Conservation (phyloP, 2,888 invertebrate genomes). For the Agonopterix arenella region DNA sequence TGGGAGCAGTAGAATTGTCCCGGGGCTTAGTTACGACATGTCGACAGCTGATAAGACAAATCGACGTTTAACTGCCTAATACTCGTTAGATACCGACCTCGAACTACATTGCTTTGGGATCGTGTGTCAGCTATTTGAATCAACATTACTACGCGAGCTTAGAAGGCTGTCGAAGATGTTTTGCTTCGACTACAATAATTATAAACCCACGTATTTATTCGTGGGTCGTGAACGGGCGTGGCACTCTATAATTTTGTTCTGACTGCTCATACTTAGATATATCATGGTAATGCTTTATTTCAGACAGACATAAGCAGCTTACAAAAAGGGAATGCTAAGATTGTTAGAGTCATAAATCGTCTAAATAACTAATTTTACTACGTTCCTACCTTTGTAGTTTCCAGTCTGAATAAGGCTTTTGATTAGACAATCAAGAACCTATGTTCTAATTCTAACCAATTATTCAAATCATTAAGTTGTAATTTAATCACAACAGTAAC, state of each 20-base stretch:
- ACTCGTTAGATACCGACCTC: constrained; percentile 35
- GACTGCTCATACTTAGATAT: background rate
- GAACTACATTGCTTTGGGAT: constrained; percentile 41
- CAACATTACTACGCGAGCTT: constrained; percentile 14
- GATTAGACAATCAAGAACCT: too few relatives aligned
- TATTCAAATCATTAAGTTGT: too few relatives aligned
- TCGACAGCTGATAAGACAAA: constrained; percentile 30
- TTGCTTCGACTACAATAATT: constrained; percentile 12
- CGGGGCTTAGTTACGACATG: constrained; percentile 41
- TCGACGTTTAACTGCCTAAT: constrained; percentile 35
- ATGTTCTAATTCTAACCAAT: too few relatives aligned
- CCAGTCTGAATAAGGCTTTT: too few relatives aligned
- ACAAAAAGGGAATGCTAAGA: too few relatives aligned
- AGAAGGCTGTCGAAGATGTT: constrained; percentile 31
- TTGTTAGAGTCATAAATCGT: too few relatives aligned
- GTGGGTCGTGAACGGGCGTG: constrained; percentile 23
- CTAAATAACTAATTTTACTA: too few relatives aligned
- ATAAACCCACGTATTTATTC: constrained; percentile 2
- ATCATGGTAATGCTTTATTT: too few relatives aligned
- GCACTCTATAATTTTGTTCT: constrained; percentile 16
- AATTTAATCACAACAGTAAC: too few relatives aligned
- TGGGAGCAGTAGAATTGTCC: constrained; percentile 29
- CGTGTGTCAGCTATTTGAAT: constrained; percentile 51
- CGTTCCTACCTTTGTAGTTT: too few relatives aligned
- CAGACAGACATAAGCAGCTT: too few relatives aligned